Base-by-base conservation (phyloP, 2,113 vertebrate genomes). In the Tragelaphus buxtoni region DNA sequence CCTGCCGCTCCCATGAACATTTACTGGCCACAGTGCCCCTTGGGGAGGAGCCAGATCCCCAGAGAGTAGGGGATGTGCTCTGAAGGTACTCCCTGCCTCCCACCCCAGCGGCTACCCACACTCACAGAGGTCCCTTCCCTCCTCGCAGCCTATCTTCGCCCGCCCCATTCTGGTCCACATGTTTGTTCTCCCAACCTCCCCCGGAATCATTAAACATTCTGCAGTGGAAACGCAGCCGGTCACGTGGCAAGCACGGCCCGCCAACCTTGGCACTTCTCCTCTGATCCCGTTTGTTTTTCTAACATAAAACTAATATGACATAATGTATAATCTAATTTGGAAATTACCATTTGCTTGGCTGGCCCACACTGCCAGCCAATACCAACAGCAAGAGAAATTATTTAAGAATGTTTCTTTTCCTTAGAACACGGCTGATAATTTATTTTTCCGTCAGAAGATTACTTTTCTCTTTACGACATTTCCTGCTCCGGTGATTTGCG, bases 301-400 rank as follows among this genome's bases (percentile, higher is more conserved):
- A 98, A 98, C 98, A 97, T 97, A 98, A 97, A 97, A 97, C 97
- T 97, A 98, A 98, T 97, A 98, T 98, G 98, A 98, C 97, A 98
- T 98, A 98, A 98, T 97, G 97, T 97, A 98, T 98, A 98, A 98
- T 98, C 98, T 98, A 98, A 98, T 98, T 98, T 98, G 97, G 97
- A 98, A 98, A 98, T 98, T 98, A 98, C 98, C 97, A 97, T 98
- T 97, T 95, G 97, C 97, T 96, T 92, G 97, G 95, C 92, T 97
- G 96, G 92, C 96, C 92, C 93, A 97, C 92, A 91, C 94, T 98
- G 94, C 97, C 98, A 98, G 98, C 98, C 98, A 98, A 98, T 98
- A 98, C 98, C 96, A 98, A 98, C 98, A 98, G 94, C 96, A 80
- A 94, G 94, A 97, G 95, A 97, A 97, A 98, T 98, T 97, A 96